These are phyloP conservation scores for Periplaneta americana DNA, from an alignment of 1,140 invertebrate genomes.

Conservation along the genomic window DNA sequence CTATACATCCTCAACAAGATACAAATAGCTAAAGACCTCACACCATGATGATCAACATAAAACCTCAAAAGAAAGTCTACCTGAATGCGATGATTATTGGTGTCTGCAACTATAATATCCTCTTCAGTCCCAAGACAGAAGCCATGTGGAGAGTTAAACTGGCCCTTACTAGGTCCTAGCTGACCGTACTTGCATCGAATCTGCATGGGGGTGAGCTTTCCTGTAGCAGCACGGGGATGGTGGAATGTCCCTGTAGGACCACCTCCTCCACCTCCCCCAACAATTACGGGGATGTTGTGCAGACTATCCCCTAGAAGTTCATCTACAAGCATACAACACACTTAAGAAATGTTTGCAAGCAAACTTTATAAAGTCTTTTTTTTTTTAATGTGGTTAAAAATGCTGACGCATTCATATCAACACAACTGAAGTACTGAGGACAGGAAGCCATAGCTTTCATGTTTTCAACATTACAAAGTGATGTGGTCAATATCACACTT, in stretches of 20 bases:
- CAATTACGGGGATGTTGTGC: constrained; percentile 37
- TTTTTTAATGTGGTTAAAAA: too few species aligned
- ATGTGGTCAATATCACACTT: too few species aligned
- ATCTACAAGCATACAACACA: constrained; percentile 33
- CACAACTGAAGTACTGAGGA: too few species aligned
- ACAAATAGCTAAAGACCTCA: too few species aligned
- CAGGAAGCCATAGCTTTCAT: too few species aligned
- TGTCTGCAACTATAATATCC: constrained; percentile 93
- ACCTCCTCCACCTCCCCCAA: neutral
- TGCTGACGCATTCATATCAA: too few species aligned
- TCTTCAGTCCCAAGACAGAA: constrained; percentile 93
- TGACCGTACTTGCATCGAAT: constrained; percentile 91
- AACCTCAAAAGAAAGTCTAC: constrained; percentile 38
- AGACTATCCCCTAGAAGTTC: constrained; percentile 39
- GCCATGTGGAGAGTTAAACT: constrained; percentile 95
- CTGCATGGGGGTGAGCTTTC: constrained; percentile 72
- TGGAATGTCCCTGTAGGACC: constrained; percentile 7
- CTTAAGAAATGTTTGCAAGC: too few species aligned
- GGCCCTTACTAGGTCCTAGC: constrained; percentile 81
- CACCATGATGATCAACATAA: neutral
- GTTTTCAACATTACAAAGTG: too few species aligned
- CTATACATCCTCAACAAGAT: too few species aligned
- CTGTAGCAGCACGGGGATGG: constrained; percentile 13
- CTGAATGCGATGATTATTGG: constrained; percentile 93
- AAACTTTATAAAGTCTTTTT: too few species aligned